Evolutionary conservation across 2,888 invertebrate species (phyloP), one percentile per base, ranked within the genome.

Genomic region (Noctua fimbriata): DNA sequence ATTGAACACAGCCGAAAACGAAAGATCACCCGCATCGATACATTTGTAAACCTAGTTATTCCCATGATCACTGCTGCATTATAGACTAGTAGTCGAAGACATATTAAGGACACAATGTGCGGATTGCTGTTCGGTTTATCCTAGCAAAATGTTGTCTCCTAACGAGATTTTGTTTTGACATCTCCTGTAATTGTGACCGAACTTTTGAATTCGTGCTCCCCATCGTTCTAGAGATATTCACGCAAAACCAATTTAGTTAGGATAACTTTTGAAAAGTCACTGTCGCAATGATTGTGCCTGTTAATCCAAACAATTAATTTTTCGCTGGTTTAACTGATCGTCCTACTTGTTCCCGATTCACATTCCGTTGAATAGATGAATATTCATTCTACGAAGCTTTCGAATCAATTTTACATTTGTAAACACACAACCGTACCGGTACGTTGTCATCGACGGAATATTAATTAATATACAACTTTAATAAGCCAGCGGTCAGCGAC

Each of bases 381-480:
- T 67, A 72, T 73, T 71, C 2, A 77, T 69, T 71, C 58, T 67
- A 71, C 28, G 52, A 67, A 72, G 52, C 36, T 74, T 49, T 58
- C n/a, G n/a, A 55, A 65, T 70, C 58, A 41, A 71, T 73, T n/a
- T 70, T 82, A 74, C 60, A 66, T 75, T 82, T 55, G 55, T 75
- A 78, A 66, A 71, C 82, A 74, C 41, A 55, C n/a, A 73, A 44
- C 16, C 55, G 21, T 21, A 21, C 63, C 10, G 63, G 44, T 18
- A 24, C 69, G 69, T 73, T 78, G 69, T 86, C 86, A 84, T 73
- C 66, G 83, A 73, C 60, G 41, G 84, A 78, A 86, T 83, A 84
- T 74, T 75, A 86, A 84, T 86, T 75, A 55, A 2, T 73, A 73
- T 66, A 32, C 28, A 67, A 12, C 66, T 75, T 78, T 75, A 78